phyloP scores from a whole-genome alignment of 2,113 vertebrate genomes.

The Recurvirostra avosetta region DNA sequence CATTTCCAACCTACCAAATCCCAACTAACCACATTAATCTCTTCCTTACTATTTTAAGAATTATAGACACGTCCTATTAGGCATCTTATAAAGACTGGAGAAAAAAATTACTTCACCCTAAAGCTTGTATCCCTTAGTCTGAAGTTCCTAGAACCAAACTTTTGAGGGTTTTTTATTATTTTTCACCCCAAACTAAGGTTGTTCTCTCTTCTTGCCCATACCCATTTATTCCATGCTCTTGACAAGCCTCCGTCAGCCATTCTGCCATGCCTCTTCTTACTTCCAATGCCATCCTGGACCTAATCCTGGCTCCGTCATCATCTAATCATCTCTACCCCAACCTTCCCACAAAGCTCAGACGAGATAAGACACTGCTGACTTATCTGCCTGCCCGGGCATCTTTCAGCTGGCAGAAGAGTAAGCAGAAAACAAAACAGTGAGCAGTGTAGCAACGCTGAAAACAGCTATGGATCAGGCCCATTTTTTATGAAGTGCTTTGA shows the following conservation, averaged over 20 bases:
- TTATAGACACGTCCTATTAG: background rate
- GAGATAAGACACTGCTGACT: background rate
- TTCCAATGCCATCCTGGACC: background rate
- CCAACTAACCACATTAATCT: background rate
- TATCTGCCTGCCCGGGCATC: fast-evolving
- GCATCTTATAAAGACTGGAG: background rate
- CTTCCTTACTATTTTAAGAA: background rate
- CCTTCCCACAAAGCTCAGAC: background rate
- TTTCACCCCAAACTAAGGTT: background rate
- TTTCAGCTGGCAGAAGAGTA: background rate
- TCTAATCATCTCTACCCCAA: background rate
- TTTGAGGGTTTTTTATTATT: background rate
- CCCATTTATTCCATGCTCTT: background rate
- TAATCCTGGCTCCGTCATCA: background rate
- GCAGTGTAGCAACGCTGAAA: background rate
- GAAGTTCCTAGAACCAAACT: background rate
- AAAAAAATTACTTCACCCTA: background rate
- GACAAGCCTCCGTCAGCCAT: background rate
- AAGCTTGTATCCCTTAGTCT: background rate
- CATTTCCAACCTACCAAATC: background rate
- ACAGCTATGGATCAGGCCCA: background rate
- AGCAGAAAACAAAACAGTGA: background rate
- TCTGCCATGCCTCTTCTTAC: background rate
- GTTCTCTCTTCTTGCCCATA: background rate
- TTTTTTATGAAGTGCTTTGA: background rate